Conservation (phyloP, 2,113 vertebrate species). For the Cygnus atratus region DNA sequence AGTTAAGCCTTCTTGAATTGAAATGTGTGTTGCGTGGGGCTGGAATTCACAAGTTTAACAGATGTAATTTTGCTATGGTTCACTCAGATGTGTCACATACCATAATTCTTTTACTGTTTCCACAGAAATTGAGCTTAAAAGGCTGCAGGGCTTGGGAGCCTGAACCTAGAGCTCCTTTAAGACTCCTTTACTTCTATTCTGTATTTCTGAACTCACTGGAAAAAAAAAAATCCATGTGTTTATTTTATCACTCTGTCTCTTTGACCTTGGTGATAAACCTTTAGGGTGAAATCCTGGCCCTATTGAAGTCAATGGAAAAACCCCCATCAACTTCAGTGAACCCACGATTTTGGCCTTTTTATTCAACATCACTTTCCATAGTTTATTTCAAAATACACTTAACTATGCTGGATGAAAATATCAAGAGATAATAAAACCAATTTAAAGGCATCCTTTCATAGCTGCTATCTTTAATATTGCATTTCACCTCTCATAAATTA, state of each 20-base stretch:
- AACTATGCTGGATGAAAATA: neutral
- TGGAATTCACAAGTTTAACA: conserved; percentile 26
- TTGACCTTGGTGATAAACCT: conserved; percentile 16
- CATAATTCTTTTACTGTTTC: conserved; percentile 24
- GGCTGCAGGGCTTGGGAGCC: neutral
- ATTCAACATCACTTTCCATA: neutral
- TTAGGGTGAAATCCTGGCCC: neutral
- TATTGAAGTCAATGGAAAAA: neutral
- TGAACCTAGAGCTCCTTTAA: neutral
- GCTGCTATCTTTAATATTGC: neutral
- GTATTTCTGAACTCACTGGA: neutral
- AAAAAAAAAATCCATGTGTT: neutral
- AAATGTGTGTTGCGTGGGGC: neutral
- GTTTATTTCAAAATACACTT: neutral
- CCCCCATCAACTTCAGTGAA: neutral
- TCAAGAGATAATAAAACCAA: neutral
- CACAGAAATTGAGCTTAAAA: conserved; percentile 22
- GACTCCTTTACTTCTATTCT: neutral
- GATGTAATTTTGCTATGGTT: conserved; percentile 3
- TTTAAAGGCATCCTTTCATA: neutral
- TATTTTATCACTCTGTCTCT: conserved; percentile 10
- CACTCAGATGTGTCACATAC: neutral
- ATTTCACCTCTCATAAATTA: neutral
- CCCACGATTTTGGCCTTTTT: neutral
- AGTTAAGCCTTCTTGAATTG: neutral